Percentiles rank a stretch among this genome's conserved stretches.
These are phyloP conservation scores for Heterohyrax brucei DNA, from an alignment of 2,797 vertebrate species.

Conservation along the genomic window DNA sequence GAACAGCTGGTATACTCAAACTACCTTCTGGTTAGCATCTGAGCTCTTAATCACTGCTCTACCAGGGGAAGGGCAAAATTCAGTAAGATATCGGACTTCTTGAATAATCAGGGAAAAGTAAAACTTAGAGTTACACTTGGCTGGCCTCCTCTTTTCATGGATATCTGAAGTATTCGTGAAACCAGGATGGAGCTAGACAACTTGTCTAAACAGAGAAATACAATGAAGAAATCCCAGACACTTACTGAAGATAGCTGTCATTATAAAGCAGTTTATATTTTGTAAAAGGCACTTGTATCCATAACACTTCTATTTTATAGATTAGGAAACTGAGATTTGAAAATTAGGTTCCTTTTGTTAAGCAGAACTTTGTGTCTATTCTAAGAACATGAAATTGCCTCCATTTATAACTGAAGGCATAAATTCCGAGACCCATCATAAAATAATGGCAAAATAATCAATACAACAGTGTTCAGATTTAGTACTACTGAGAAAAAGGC, in stretches of 20 bases:
- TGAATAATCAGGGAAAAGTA: neutral
- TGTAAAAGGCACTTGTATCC: neutral
- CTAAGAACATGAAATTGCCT: neutral
- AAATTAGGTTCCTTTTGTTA: conserved; percentile 22
- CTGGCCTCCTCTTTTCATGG: neutral
- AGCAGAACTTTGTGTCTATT: conserved; percentile 3
- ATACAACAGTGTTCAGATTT: neutral
- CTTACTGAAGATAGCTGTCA: neutral
- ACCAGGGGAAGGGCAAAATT: neutral
- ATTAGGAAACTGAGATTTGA: neutral
- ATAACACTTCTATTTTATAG: neutral
- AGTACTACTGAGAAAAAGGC: neutral
- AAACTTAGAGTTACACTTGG: neutral
- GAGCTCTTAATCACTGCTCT: too few species aligned
- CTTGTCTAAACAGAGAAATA: neutral
- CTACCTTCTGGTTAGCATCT: too few species aligned
- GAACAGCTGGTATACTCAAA: too few species aligned
- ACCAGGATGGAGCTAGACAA: neutral
- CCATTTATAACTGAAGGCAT: neutral
- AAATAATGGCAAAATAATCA: neutral
- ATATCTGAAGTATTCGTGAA: neutral
- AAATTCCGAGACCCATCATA: neutral
- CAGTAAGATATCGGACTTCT: neutral
- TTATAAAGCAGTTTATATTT: conserved; percentile 44
- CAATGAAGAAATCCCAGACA: neutral